A percentile compares a stretch with the other conserved stretches of the same genome.
Conservation (phyloP, 2,113 vertebrate species). For the Silurus glanis region DNA sequence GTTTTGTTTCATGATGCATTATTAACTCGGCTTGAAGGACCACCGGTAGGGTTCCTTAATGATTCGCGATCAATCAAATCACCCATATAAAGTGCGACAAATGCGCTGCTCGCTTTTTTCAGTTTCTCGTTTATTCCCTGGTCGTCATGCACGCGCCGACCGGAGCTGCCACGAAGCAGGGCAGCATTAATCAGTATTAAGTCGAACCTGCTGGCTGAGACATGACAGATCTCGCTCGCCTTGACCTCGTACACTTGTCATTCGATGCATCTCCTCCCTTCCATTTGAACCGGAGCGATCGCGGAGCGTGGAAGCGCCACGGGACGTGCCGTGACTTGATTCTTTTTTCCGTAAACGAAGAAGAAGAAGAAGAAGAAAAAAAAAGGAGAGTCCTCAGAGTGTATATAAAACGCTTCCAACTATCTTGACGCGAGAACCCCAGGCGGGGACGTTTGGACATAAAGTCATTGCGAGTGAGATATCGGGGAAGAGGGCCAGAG, state of each 20-base stretch:
- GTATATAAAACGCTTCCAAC: slow-evolving; percentile 34
- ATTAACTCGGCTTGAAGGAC: slow-evolving; percentile 32
- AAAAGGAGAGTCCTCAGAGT: slow-evolving; percentile 29
- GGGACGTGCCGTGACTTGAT: slow-evolving; percentile 42
- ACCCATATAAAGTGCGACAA: neutral
- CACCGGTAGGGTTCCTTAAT: slow-evolving; percentile 25
- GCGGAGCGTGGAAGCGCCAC: slow-evolving; percentile 16
- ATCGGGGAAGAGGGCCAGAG: slow-evolving; percentile 29
- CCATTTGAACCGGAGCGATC: slow-evolving; percentile 33
- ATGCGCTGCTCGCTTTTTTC: slow-evolving; percentile 3
- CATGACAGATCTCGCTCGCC: slow-evolving; percentile 49
- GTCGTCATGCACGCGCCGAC: slow-evolving; percentile 28
- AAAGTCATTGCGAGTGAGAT: slow-evolving; percentile 41
- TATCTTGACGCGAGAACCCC: slow-evolving; percentile 24
- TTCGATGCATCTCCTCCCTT: slow-evolving; percentile 33
- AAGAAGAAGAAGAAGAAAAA: neutral
- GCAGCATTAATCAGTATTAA: slow-evolving; percentile 51
- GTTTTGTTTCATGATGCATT: slow-evolving; percentile 26
- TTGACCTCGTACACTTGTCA: slow-evolving; percentile 46
- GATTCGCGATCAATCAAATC: slow-evolving; percentile 44
- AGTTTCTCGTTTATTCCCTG: slow-evolving; percentile 38
- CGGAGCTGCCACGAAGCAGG: slow-evolving; percentile 24
- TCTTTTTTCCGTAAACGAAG: neutral
- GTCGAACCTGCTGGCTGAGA: slow-evolving; percentile 43
- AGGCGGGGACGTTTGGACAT: slow-evolving; percentile 43